A percentile compares a stretch with the other conserved stretches of the same genome.
These are phyloP conservation scores for Chrysemys picta DNA, from an alignment of 2,113 vertebrate genomes.

Conservation along the genomic window DNA sequence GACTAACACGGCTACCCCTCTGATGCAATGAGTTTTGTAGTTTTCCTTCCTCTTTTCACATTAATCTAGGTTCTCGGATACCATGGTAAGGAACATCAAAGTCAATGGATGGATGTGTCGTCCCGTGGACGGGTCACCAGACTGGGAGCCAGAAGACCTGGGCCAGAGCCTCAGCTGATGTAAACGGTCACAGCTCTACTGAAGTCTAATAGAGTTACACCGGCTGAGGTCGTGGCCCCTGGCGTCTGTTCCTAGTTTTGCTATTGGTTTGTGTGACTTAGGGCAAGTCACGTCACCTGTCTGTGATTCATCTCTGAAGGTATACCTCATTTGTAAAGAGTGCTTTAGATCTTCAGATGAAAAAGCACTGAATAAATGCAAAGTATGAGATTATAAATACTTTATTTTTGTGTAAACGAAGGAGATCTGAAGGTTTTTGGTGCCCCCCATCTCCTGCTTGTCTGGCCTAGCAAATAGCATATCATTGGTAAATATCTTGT, in stretches of 20 bases:
- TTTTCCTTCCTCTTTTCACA: not conserved
- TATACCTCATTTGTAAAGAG: rapidly evolving
- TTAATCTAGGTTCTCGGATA: not conserved
- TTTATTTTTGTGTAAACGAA: not conserved
- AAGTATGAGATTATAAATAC: not conserved
- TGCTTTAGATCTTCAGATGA: not conserved
- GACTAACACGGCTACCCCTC: no score
- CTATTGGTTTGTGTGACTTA: not conserved
- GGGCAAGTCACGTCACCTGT: not conserved
- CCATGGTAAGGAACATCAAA: not conserved
- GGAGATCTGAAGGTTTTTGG: not conserved
- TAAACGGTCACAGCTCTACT: not conserved
- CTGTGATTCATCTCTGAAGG: not conserved
- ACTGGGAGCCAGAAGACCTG: not conserved
- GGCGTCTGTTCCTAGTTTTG: not conserved
- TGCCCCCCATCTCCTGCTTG: not conserved
- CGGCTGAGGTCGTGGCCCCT: not conserved
- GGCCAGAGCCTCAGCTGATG: not conserved
- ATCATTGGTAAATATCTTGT: slow-evolving; percentile 31
- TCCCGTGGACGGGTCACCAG: not conserved
- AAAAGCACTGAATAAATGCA: not conserved
- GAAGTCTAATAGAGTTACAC: not conserved
- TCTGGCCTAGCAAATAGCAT: not conserved
- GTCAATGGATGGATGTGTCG: not conserved
- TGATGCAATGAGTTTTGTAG: not conserved